phyloP scores from a whole-genome alignment of 2,797 vertebrate genomes.

The Sebastes melanostomus region DNA sequence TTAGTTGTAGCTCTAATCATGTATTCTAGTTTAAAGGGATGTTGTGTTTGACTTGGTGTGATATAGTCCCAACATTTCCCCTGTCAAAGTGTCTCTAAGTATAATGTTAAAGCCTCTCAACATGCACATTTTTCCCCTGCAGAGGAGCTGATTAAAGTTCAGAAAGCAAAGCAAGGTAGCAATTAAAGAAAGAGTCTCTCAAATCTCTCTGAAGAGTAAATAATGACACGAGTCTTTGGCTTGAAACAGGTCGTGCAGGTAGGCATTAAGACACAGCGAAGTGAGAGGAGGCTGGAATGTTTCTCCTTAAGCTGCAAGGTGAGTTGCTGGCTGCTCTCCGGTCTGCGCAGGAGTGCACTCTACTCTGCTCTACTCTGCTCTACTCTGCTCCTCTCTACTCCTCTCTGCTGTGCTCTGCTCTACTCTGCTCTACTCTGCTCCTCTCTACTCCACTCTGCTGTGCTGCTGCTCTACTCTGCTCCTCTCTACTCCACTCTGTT shows the following conservation, averaged over 20 bases:
- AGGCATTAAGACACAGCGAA: conserved; percentile 14
- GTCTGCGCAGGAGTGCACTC: conserved; percentile 48
- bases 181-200: background rate
- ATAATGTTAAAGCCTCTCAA: background rate
- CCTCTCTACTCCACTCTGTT: rapidly evolving
- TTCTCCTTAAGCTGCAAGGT: conserved; percentile 53
- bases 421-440: too few species aligned
- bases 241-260: conserved; percentile 62
- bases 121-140: background rate
- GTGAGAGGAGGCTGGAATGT: conserved; percentile 35
- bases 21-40: background rate
- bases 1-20: too few species aligned
- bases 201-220: background rate
- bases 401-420: rapidly evolving
- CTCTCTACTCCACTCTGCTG: too few species aligned
- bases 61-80: background rate
- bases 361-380: background rate
- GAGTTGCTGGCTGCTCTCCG: conserved; percentile 39
- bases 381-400: rapidly evolving
- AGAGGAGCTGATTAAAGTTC: background rate
- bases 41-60: background rate
- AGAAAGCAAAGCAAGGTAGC: background rate
- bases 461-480: too few species aligned
- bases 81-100: background rate
- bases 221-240: background rate